phyloP scores from a whole-genome alignment of 2,113 vertebrate species.

The Chunga burmeisteri region DNA sequence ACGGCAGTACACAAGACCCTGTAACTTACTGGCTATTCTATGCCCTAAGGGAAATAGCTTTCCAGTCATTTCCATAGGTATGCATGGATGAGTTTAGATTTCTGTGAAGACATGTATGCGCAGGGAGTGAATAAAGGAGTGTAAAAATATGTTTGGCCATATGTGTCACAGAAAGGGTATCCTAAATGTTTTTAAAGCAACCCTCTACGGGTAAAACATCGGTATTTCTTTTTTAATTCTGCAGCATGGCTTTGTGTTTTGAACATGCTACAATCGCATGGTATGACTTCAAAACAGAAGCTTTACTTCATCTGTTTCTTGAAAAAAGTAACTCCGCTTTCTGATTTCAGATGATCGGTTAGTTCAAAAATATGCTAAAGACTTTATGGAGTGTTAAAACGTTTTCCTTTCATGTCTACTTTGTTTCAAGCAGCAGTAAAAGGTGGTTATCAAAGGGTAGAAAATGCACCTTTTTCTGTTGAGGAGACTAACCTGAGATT shows the following conservation, averaged over 20 bases:
- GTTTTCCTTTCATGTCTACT: background rate
- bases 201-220: background rate
- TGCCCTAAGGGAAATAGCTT: background rate
- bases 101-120: background rate
- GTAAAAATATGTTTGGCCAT: conserved; percentile 21
- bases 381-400: background rate
- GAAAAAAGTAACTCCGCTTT: background rate
- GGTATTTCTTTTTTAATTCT: conserved; percentile 9
- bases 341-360: background rate
- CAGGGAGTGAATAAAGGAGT: background rate
- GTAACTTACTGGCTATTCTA: conserved; percentile 9
- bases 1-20: background rate
- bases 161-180: conserved; percentile 26
- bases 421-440: conserved; percentile 13
- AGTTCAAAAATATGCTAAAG: background rate
- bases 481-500: conserved; percentile 12
- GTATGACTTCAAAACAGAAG: background rate
- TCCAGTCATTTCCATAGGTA: background rate
- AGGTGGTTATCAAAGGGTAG: background rate
- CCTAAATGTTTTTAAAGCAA: background rate
- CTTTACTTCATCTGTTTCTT: background rate
- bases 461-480: conserved; percentile 23
- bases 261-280: conserved; percentile 19
- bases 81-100: background rate
- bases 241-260: conserved; percentile 12